Percentiles rank a stretch among this genome's conserved stretches.
Conservation (phyloP, 2,113 vertebrate species). For the Malurus elegans region DNA sequence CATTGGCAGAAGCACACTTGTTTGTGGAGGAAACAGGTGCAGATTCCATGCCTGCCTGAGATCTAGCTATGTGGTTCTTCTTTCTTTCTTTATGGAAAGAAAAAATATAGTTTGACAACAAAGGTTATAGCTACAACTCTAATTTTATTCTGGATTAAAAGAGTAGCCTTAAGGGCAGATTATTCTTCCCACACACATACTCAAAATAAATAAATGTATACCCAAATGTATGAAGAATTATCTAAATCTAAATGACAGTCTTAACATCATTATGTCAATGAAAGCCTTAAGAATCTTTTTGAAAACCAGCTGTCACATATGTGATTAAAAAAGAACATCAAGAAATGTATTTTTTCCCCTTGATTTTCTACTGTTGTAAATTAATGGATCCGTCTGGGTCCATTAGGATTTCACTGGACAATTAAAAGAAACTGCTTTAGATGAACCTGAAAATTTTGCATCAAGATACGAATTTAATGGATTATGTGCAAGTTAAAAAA, state of each 20-base stretch:
- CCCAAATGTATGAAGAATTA: neutral
- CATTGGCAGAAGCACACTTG: neutral
- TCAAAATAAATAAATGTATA: neutral
- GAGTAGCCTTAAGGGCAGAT: neutral
- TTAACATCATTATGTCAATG: neutral
- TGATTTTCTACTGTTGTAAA: neutral
- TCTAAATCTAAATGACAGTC: neutral
- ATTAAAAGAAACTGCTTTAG: neutral
- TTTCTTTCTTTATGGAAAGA: neutral
- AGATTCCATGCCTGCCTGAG: neutral
- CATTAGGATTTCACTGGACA: neutral
- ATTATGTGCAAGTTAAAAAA: neutral
- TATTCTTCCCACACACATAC: neutral
- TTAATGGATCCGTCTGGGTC: neutral
- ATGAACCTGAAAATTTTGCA: neutral
- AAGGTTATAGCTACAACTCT: neutral
- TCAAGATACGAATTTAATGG: neutral
- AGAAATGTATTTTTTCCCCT: rapidly evolving
- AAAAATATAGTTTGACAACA: neutral
- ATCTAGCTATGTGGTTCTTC: neutral
- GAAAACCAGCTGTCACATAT: neutral
- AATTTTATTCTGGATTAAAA: neutral
- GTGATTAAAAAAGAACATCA: neutral
- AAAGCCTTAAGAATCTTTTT: neutral
- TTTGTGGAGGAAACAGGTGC: neutral